These are phyloP conservation scores for Andrena cerasifolii DNA, from an alignment of 1,140 invertebrate species.

Conservation along the genomic window DNA sequence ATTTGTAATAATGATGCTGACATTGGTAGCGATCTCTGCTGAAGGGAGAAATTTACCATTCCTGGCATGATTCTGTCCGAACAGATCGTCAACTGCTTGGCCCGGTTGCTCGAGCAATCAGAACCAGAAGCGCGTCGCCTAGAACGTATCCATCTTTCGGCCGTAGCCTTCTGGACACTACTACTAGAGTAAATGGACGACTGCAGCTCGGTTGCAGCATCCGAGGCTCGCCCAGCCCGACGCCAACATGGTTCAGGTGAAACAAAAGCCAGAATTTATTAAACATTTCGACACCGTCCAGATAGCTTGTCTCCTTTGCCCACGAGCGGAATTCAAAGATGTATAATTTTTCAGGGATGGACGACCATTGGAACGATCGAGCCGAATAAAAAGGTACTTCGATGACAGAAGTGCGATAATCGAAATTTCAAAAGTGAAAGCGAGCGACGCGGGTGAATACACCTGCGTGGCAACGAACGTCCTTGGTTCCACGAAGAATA, in stretches of 20 bases:
- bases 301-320: too few species aligned
- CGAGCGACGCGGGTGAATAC: conserved; percentile 85
- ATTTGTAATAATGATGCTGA: too few species aligned
- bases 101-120: conserved; percentile 74
- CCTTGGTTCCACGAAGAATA: conserved; percentile 71
- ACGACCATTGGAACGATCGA: conserved; percentile 76
- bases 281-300: too few species aligned
- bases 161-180: conserved; percentile 77
- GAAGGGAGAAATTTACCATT: too few species aligned
- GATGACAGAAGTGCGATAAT: conserved; percentile 80
- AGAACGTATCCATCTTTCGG: conserved; percentile 79
- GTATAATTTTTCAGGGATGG: conserved; percentile 80
- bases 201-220: conserved; percentile 84
- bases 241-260: conserved; percentile 84
- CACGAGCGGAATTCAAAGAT: too few species aligned
- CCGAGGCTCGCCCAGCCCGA: conserved; percentile 83
- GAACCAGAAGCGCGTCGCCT: conserved; percentile 79
- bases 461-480: conserved; percentile 88
- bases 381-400: conserved; percentile 74
- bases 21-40: too few species aligned
- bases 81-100: conserved; percentile 47
- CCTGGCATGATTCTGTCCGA: background rate
- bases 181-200: conserved; percentile 82
- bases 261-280: background rate
- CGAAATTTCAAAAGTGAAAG: conserved; percentile 81